Conservation (phyloP, 2,888 invertebrate genomes). For the Halictus ligatus region DNA sequence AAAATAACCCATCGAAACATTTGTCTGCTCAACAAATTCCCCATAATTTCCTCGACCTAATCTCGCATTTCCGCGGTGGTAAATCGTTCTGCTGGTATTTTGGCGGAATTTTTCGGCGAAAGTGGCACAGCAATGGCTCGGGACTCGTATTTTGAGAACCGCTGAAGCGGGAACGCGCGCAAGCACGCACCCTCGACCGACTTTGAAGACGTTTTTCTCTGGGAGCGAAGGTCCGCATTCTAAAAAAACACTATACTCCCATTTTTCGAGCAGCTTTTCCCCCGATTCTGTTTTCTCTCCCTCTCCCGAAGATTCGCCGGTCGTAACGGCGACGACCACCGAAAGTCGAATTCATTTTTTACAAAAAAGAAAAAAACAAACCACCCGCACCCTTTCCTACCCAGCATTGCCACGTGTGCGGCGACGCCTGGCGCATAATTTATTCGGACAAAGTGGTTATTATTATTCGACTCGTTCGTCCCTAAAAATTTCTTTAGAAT, state of each 20-base stretch:
- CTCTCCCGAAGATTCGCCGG: not conserved
- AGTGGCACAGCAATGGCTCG: not conserved
- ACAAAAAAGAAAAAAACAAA: not conserved
- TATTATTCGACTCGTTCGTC: constrained; percentile 12
- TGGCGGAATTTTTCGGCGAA: not conserved
- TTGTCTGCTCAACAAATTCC: not conserved
- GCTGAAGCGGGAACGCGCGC: constrained; percentile 1
- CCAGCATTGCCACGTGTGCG: not conserved
- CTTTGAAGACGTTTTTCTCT: constrained; percentile 40
- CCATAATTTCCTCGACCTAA: not conserved
- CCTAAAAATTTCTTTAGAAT: constrained; percentile 25
- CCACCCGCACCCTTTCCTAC: not conserved
- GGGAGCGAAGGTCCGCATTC: not conserved
- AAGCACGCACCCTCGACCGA: constrained; percentile 33
- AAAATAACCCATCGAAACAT: not conserved
- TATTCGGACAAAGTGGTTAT: constrained; percentile 7
- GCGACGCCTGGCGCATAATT: not conserved
- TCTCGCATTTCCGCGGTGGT: not conserved
- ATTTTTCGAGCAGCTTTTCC: not conserved
- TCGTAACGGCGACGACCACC: not conserved
- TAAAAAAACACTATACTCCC: not conserved
- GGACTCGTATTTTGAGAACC: constrained; percentile 22
- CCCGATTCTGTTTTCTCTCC: not conserved
- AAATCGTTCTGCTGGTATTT: not conserved
- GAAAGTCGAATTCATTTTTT: constrained; percentile 18